Conservation (phyloP, 1,140 invertebrate genomes). For the Cataglyphis hispanica region DNA sequence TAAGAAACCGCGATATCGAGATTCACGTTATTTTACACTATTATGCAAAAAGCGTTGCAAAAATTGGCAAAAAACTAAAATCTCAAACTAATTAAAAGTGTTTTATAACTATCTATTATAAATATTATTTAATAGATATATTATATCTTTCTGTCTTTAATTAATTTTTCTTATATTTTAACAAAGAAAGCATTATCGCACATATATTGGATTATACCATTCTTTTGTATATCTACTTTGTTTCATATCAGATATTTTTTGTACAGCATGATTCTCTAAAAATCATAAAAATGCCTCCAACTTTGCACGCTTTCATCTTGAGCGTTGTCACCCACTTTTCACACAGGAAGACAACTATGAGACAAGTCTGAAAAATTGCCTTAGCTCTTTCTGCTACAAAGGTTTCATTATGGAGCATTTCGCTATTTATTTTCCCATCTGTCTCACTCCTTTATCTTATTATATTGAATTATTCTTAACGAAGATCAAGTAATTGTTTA, state of each 20-base stretch:
- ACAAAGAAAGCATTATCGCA: neutral
- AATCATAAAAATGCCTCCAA: conserved; percentile 58
- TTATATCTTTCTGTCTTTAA: neutral
- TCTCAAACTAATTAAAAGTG: neutral
- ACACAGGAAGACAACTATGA: conserved; percentile 71
- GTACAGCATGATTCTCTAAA: neutral
- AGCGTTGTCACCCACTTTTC: conserved; percentile 37
- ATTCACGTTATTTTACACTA: neutral
- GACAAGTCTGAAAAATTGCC: conserved; percentile 77
- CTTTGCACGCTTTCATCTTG: conserved; percentile 39
- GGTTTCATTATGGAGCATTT: conserved; percentile 76
- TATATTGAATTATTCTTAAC: conserved; percentile 20
- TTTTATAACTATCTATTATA: neutral
- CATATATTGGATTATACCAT: neutral
- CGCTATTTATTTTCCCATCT: conserved; percentile 75
- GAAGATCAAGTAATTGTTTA: conserved; percentile 23
- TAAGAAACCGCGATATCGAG: conserved; percentile 48
- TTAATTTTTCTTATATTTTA: no score
- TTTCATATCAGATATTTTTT: neutral
- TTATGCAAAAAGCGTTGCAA: neutral
- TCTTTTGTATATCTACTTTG: neutral
- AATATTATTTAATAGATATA: neutral
- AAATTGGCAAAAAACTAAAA: neutral
- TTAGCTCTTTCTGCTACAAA: conserved; percentile 56
- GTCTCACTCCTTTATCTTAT: conserved; percentile 15